Conservation (phyloP, 2,797 vertebrate genomes). For the Chloroceryle amazona region DNA sequence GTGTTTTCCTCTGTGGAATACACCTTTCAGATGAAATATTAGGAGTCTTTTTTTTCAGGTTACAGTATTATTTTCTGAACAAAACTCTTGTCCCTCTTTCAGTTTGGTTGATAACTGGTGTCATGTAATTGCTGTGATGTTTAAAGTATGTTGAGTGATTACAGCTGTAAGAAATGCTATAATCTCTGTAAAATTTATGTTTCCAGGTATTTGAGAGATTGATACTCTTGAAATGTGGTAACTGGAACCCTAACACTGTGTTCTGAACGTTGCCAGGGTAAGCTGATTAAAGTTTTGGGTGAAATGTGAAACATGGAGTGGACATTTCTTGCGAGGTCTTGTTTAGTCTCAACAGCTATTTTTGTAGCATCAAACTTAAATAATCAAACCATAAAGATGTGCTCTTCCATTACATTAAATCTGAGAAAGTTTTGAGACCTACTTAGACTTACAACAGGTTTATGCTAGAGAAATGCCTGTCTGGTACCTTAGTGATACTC, state of each 20-base stretch:
- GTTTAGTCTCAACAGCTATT: background rate
- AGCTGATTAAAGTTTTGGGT: background rate
- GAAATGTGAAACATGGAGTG: background rate
- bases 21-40: background rate
- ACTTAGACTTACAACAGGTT: background rate
- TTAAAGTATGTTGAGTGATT: background rate
- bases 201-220: background rate
- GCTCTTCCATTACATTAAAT: background rate
- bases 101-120: background rate
- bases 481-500: background rate
- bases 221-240: background rate
- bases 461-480: background rate
- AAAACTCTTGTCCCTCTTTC: background rate
- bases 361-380: background rate
- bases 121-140: background rate
- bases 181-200: background rate
- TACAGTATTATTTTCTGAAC: background rate
- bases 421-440: background rate
- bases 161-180: background rate
- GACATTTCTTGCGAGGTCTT: background rate
- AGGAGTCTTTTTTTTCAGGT: background rate
- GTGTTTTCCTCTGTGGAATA: background rate
- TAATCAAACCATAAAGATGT: background rate
- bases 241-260: background rate
- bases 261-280: background rate